Base-by-base conservation (phyloP, 1,140 invertebrate genomes). In the Watersipora subatra region DNA sequence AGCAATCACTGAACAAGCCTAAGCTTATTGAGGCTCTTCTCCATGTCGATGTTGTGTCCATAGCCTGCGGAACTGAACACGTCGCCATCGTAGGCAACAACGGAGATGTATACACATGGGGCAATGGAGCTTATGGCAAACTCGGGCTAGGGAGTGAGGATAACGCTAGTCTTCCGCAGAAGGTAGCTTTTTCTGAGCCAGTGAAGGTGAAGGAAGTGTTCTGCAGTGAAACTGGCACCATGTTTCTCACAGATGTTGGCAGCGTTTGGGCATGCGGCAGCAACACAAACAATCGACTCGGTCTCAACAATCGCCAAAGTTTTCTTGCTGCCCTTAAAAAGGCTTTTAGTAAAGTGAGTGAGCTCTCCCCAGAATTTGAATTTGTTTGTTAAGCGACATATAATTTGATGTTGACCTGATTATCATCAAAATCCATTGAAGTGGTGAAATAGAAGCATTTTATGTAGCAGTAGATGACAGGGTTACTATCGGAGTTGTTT, bases 241-340 rank as follows among this genome's bases (percentile, higher is more conserved):
- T 86, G 63, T 79, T 88, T n/a, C 76, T 89, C 1, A 86, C 86
- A 20, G 79, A 84, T 64, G 81, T 82, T 64, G 87, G 86, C n/a
- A 79, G 80, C 27, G 69, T 89, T 26, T 83, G 85, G 57, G 85
- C 84, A 17, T 87, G 86, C 77, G 88, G 88, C 25, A 84, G 78
- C 58, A 90, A 90, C 73, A 76, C 81, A 34, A 78, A 84, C 71
- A 89, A 88, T 72, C 88, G 88, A 75, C 79, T 89, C 0, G 88
- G 86, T 26, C 78, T 89, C 17, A 82, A 83, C 67, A 80, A 80
- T 63, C 80, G 80, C 56, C 74, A 76, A 46, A 81, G 83, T 0
- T 83, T 85, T 68, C 79, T 83, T 66, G 76, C 78, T 71, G 76
- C 77, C 29, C 78, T 78, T 74, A 81, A 77, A 67, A 78, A 78